Evolutionary conservation across 2,888 invertebrate genomes (phyloP).

Genomic region (Melieria picta): DNA sequence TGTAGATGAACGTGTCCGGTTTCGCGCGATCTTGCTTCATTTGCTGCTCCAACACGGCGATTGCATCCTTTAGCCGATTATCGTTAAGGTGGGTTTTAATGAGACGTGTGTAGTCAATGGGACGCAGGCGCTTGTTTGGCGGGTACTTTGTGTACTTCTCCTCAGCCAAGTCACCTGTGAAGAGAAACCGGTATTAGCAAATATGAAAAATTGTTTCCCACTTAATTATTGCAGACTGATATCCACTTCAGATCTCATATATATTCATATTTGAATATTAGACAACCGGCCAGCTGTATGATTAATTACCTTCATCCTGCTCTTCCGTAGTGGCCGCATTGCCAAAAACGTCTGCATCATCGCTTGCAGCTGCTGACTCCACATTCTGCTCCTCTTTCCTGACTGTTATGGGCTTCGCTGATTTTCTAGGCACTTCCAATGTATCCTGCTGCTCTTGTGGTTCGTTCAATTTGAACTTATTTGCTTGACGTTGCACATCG

Average conservation of each 20-base stretch:
- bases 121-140: slow-evolving; percentile 70
- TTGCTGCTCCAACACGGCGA: slow-evolving; percentile 79
- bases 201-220: background rate
- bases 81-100: slow-evolving; percentile 75
- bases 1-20: slow-evolving; percentile 83
- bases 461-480: slow-evolving; percentile 10
- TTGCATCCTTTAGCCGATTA: slow-evolving; percentile 78
- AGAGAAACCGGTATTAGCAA: background rate
- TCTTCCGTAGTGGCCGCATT: slow-evolving; percentile 42
- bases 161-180: slow-evolving; percentile 70
- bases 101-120: slow-evolving; percentile 75
- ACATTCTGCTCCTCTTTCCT: background rate
- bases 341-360: slow-evolving; percentile 57
- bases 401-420: background rate
- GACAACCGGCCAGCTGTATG: background rate
- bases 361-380: background rate
- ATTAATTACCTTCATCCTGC: slow-evolving; percentile 40
- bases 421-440: background rate
- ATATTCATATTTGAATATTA: background rate
- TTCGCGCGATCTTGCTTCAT: slow-evolving; percentile 83
- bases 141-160: slow-evolving; percentile 68
- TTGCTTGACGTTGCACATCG: slow-evolving; percentile 45
- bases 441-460: background rate
- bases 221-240: background rate
- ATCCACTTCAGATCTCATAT: no score